phyloP scores from a whole-genome alignment of 1,140 invertebrate species.

The Callitettix versicolor region DNA sequence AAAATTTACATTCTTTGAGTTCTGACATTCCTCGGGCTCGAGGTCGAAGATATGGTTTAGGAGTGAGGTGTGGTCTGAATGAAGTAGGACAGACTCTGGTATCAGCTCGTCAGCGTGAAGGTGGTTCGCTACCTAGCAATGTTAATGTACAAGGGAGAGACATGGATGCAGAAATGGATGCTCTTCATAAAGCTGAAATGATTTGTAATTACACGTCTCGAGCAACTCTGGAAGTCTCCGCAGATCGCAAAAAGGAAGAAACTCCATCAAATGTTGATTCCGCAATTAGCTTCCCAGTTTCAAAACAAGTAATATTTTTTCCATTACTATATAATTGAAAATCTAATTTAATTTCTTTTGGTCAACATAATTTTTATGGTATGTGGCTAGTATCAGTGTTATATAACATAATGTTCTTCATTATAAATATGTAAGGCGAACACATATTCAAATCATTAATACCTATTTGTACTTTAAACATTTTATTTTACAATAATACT shows the following conservation, averaged over 20 bases:
- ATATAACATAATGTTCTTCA: too few species aligned
- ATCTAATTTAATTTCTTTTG: too few species aligned
- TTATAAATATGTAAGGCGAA: too few species aligned
- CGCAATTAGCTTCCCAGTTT: too few species aligned
- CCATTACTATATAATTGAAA: too few species aligned
- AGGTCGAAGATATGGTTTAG: background rate
- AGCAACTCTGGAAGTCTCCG: slow-evolving; percentile 39
- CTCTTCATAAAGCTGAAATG: background rate
- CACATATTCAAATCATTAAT: too few species aligned
- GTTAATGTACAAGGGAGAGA: slow-evolving; percentile 35
- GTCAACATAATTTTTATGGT: too few species aligned
- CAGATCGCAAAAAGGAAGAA: slow-evolving; percentile 6
- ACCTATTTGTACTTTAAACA: too few species aligned
- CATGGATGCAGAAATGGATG: slow-evolving; percentile 3
- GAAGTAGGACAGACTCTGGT: slow-evolving; percentile 7
- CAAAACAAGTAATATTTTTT: too few species aligned
- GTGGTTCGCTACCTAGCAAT: slow-evolving; percentile 49
- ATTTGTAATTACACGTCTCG: slow-evolving; percentile 38
- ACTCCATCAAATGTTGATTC: too few species aligned
- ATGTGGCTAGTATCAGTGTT: too few species aligned
- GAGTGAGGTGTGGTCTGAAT: background rate
- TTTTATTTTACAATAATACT: too few species aligned
- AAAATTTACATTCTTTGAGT: slow-evolving; percentile 34
- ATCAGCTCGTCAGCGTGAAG: slow-evolving; percentile 52
- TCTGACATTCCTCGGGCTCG: background rate